phyloP scores from a whole-genome alignment of 2,888 invertebrate genomes.

The Torymus auratus region DNA sequence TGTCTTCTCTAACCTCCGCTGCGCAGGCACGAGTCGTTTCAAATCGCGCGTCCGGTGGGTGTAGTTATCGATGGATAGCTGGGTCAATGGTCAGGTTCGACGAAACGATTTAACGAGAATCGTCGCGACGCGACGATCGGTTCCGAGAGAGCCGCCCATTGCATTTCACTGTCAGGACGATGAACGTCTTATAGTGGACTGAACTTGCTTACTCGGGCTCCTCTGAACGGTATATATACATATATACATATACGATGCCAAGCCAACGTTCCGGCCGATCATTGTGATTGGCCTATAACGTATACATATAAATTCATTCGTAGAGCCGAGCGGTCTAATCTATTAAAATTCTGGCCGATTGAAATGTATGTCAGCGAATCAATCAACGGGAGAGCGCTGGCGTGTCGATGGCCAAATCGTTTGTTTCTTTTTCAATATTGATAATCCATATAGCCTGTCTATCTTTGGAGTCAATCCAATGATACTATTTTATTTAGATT shows the following conservation, averaged over 20 bases:
- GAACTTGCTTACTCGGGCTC: background rate
- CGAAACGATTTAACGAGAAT: conserved; percentile 50
- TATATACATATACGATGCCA: background rate
- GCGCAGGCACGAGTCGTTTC: conserved; percentile 13
- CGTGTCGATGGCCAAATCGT: too few relatives aligned
- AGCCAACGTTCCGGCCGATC: background rate
- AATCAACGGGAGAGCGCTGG: too few relatives aligned
- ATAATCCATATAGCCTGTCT: too few relatives aligned
- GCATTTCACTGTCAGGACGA: conserved; percentile 18
- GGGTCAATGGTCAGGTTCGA: conserved; percentile 57
- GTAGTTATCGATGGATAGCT: conserved; percentile 38
- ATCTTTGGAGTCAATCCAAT: too few relatives aligned
- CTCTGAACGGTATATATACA: background rate
- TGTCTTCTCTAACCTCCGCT: background rate
- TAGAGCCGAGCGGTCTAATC: too few relatives aligned
- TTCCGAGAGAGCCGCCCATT: conserved; percentile 25
- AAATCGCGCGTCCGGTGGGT: conserved; percentile 47
- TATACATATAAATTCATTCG: too few relatives aligned
- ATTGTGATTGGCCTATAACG: background rate
- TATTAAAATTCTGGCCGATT: too few relatives aligned
- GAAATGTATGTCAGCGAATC: too few relatives aligned
- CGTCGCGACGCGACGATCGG: conserved; percentile 19
- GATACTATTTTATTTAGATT: too few relatives aligned
- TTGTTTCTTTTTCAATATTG: too few relatives aligned
- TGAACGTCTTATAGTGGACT: conserved; percentile 7